Evolutionary conservation across 2,797 vertebrate genomes (phyloP), one percentile per base, ranked within the genome.

Genomic region (Oryzias dopingdopingensis): DNA sequence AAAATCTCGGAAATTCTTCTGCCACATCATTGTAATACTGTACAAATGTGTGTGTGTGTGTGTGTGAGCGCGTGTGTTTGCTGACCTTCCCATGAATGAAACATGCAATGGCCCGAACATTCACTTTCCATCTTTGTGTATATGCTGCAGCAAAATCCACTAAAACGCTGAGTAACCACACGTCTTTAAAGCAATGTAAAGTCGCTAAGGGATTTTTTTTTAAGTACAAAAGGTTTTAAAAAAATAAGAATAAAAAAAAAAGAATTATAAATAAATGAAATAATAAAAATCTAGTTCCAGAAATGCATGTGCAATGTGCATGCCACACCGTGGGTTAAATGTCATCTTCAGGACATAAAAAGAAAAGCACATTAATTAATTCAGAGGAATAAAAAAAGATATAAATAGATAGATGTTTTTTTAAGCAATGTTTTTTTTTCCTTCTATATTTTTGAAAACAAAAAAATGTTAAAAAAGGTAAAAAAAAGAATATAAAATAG

Each of bases 271-370:
- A 86, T 37, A 37, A 37, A 83, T 67, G 58, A 69, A 67, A 58
- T 54, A 81, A 80, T 81, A 89, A 89, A 85, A 87, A 90, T 89
- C 86, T 92, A 92, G 86, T 92, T 91, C 86, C 88, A 92, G 88
- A 92, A 90, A 89, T 93, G 92, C 92, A 93, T 93, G 92, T 93
- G 91, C 92, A 88, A 92, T 92, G 90, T 93, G 92, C 92, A 93
- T 93, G 92, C 91, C 90, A 91, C 89, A 90, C 90, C 87, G 87
- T 93, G 90, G 91, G 86, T 91, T 89, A 89, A 90, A 87, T 87
- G 90, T 93, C 88, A 93, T 90, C 90, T 92, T 91, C 92, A 92
- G 91, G 89, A 93, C 89, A 88, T 85, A 86, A 90, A 88, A 90
- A 84, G 88, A 83, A 86, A 89, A 85, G 69, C 83, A 88, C 84